phyloP scores from a whole-genome alignment of 23 tunicate genomes.

The Phallusia fumigata region DNA sequence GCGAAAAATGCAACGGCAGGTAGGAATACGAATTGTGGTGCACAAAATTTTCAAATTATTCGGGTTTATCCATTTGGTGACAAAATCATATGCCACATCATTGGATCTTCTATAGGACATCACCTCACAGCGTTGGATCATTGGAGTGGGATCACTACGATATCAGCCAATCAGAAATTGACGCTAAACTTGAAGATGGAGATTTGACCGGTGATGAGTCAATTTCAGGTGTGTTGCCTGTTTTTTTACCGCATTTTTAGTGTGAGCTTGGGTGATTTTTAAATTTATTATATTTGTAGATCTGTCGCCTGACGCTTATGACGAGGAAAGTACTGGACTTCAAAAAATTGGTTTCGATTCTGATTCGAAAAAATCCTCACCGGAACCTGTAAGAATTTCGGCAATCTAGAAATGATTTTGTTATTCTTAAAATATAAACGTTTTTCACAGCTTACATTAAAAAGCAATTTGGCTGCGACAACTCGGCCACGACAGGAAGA shows the following conservation, averaged over 20 bases:
- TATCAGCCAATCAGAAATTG: slow-evolving; percentile 51
- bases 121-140: slow-evolving; percentile 50
- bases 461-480: neutral
- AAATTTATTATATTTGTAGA: neutral
- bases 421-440: no score
- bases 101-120: slow-evolving; percentile 21
- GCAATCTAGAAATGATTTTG: no score
- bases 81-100: neutral
- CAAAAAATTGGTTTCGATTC: neutral
- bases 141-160: slow-evolving; percentile 87
- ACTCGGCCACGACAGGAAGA: neutral
- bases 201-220: slow-evolving; percentile 43
- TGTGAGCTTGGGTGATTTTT: no score
- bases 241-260: no score
- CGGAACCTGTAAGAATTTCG: neutral
- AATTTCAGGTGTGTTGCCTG: slow-evolving; percentile 38
- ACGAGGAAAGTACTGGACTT: neutral
- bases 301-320: neutral
- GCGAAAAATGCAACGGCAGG: slow-evolving; percentile 17
- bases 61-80: neutral
- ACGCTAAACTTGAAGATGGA: slow-evolving; percentile 29
- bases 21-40: no score
- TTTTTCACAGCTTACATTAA: neutral
- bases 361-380: neutral
- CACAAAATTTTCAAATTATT: neutral